Evolutionary conservation across 2,888 invertebrate species (phyloP).

Genomic region (Ceraclea dissimilis): DNA sequence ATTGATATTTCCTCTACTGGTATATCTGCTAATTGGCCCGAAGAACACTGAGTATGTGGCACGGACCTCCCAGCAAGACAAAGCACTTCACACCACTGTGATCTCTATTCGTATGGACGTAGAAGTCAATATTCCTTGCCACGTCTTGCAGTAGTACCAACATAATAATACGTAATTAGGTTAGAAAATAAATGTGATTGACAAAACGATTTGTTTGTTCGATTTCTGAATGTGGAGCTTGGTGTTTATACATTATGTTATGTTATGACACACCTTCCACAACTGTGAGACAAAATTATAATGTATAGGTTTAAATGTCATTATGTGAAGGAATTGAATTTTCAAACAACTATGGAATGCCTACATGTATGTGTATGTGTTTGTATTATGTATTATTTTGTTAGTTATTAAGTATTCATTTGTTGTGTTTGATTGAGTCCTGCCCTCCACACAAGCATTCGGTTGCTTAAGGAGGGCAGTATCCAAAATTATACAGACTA

Average conservation of each 20-base stretch:
- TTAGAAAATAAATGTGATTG: conserved; percentile 17
- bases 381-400: too few species aligned
- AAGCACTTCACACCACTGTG: not conserved
- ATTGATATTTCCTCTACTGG: conserved; percentile 4
- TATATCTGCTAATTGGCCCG: conserved; percentile 15
- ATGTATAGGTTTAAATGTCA: too few species aligned
- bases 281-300: conserved; percentile 4
- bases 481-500: too few species aligned
- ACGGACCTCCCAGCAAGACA: conserved; percentile 14
- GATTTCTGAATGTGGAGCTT: conserved; percentile 13
- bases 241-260: not conserved
- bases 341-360: too few species aligned
- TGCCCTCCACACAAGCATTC: too few species aligned
- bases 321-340: too few species aligned
- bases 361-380: too few species aligned
- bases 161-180: conserved; percentile 11
- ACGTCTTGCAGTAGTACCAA: not conserved
- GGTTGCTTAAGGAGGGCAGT: too few species aligned
- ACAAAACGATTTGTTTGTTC: conserved; percentile 19
- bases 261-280: conserved; percentile 3
- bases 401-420: too few species aligned
- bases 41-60: conserved; percentile 8
- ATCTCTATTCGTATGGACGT: not conserved
- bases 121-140: not conserved
- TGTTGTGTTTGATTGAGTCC: too few species aligned